Evolutionary conservation across 2,797 vertebrate genomes (phyloP), one percentile per base, ranked within the genome.

Genomic region (Melanotaenia nigrans): DNA sequence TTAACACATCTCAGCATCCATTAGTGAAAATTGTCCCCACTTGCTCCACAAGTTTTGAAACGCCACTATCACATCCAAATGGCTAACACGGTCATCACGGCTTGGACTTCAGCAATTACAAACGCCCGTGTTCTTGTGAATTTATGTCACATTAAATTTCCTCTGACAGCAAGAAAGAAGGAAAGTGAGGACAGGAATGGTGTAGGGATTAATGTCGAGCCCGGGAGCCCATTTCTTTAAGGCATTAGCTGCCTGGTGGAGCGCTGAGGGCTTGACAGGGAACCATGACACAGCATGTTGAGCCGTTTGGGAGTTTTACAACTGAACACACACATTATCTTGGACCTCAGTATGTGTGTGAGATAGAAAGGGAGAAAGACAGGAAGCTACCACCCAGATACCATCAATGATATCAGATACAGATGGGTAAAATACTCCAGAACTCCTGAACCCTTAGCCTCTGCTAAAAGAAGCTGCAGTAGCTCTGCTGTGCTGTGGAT

Each of bases 61-160:
- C 10, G 64, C 36, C 30, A 8, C 77, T 68, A 69, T 86, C 78
- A 62, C 61, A 78, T 51, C 82, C 80, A 82, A 83, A 83, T 78
- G 60, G 69, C 79, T 86, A 78, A 85, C 79, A 81, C 84, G 49
- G 80, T 86, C 89, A 90, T 88, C 80, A 61, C 60, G 35, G 86
- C 85, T 83, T 33, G 56, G 80, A 90, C 89, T 82, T 38, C 73
- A 88, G 92, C 92, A 91, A 93, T 93, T 92, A 92, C 85, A 80
- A 85, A 77, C 65, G 70, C 65, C 84, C 75, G 64, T 90, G 89
- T 89, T 91, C 87, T 88, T 89, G 87, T 90, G 90, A 90, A 91
- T 92, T 89, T 85, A 81, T 92, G 88, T 94, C 93, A 93, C 87
- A 82, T 92, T 92, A 92, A 84, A 93, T 93, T 90, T 88, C 68